A percentile compares a stretch with the other conserved stretches of the same genome.
Conservation (phyloP, 2,888 invertebrate species). For the Hypercompe scribonia region DNA sequence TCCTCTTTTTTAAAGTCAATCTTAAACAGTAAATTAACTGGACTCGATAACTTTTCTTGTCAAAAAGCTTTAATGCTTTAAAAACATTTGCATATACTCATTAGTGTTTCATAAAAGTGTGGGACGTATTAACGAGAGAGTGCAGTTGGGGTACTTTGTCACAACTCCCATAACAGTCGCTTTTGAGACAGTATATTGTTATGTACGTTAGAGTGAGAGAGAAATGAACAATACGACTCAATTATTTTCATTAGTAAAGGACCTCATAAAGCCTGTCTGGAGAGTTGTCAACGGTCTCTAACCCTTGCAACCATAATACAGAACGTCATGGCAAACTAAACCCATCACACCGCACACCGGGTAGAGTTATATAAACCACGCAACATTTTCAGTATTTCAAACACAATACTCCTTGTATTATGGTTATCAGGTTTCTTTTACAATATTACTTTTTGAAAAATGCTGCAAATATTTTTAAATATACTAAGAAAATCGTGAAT, state of each 20-base stretch:
- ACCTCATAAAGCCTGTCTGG: neutral
- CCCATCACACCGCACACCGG: too few species aligned
- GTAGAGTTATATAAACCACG: too few species aligned
- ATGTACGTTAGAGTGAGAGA: slow-evolving; percentile 17
- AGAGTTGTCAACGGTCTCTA: neutral
- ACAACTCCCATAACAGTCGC: slow-evolving; percentile 29
- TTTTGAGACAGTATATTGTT: slow-evolving; percentile 13
- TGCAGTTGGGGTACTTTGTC: slow-evolving; percentile 40
- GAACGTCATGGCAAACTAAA: neutral
- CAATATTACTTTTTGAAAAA: too few species aligned
- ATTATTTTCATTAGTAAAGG: neutral
- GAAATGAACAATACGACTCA: neutral
- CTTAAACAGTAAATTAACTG: neutral
- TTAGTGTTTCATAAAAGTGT: slow-evolving; percentile 25
- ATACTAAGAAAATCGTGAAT: too few species aligned
- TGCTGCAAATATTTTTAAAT: too few species aligned
- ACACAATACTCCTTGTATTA: neutral
- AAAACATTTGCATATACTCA: slow-evolving; percentile 16
- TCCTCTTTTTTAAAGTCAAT: neutral
- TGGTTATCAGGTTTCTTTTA: too few species aligned
- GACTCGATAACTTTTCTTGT: neutral
- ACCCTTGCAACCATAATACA: neutral
- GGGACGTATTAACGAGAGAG: slow-evolving; percentile 36
- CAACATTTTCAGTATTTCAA: neutral
- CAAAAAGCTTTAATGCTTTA: slow-evolving; percentile 14